Percentiles rank a stretch among this genome's conserved stretches.
These are phyloP conservation scores for Vanessa atalanta DNA, from an alignment of 1,140 invertebrate species.

Conservation along the genomic window DNA sequence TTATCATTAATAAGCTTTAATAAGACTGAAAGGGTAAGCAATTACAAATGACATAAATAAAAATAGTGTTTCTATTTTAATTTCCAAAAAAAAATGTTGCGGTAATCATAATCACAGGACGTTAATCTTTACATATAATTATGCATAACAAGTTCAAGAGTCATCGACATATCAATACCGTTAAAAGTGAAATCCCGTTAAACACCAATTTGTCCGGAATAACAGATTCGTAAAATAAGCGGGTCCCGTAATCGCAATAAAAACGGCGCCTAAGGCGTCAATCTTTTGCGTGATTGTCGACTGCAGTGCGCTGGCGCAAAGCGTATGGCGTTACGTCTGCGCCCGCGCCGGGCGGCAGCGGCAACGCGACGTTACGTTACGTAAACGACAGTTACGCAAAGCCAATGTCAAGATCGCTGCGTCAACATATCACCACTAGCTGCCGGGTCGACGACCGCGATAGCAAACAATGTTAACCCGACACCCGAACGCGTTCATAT, in stretches of 20 bases:
- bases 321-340: constrained; percentile 1
- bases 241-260: constrained; percentile 44
- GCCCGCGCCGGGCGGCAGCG: background rate
- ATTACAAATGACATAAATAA: no score
- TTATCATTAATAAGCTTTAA: no score
- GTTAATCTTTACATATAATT: background rate
- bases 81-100: no score
- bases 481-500: constrained; percentile 35
- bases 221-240: constrained; percentile 30
- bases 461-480: constrained; percentile 48
- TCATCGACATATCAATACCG: constrained; percentile 37
- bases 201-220: constrained; percentile 40
- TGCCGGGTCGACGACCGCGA: constrained; percentile 56
- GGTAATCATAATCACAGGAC: background rate
- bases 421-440: constrained; percentile 42
- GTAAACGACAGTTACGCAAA: constrained; percentile 64
- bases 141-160: constrained; percentile 19
- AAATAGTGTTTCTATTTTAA: no score
- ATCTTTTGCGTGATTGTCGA: constrained; percentile 9
- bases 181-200: constrained; percentile 54
- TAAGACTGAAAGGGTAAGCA: no score
- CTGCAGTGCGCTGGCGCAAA: constrained; percentile 5
- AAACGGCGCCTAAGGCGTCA: constrained; percentile 34
- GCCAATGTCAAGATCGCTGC: constrained; percentile 71
- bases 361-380: constrained; percentile 45